phyloP scores from a whole-genome alignment of 2,797 vertebrate genomes.

The Channallabes apus region DNA sequence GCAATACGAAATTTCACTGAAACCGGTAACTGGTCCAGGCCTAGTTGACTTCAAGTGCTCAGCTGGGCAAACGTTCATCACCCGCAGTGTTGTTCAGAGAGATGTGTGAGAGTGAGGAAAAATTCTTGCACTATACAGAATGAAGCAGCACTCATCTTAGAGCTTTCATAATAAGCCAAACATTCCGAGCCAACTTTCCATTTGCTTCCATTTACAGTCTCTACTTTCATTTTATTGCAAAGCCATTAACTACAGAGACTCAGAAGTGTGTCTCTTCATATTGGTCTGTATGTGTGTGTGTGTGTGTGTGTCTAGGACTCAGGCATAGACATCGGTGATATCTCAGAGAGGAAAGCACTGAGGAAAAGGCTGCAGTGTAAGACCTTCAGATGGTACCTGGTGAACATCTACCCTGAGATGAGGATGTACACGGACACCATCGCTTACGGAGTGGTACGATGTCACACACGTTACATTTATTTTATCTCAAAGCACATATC shows the following conservation, averaged over 20 bases:
- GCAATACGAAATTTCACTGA: too few relatives aligned
- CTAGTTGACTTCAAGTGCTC: too few relatives aligned
- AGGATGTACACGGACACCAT: constrained; percentile 94
- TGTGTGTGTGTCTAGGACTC: constrained; percentile 79
- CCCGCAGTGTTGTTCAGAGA: not conserved
- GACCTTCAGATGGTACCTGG: constrained; percentile 97
- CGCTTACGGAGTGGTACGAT: constrained; percentile 92
- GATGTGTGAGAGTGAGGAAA: not conserved
- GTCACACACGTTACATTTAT: not conserved
- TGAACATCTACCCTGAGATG: constrained; percentile 97
- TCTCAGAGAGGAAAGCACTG: constrained; percentile 90
- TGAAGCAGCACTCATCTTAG: not conserved
- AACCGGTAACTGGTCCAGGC: too few relatives aligned
- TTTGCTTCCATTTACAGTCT: constrained; percentile 10
- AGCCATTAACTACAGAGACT: constrained; percentile 16
- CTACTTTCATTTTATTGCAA: constrained; percentile 20
- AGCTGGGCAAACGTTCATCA: too few relatives aligned
- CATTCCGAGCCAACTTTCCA: not conserved
- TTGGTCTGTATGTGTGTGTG: constrained; percentile 35
- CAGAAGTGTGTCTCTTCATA: not conserved
- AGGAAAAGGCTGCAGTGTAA: constrained; percentile 94
- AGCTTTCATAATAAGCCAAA: constrained; percentile 5
- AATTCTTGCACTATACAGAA: not conserved
- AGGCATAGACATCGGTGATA: constrained; percentile 94
- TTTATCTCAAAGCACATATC: too few relatives aligned